Percentiles rank a stretch among this genome's conserved stretches.
phyloP scores from a whole-genome alignment of 2,888 invertebrate species.

The Pristionchus maxplancki region DNA sequence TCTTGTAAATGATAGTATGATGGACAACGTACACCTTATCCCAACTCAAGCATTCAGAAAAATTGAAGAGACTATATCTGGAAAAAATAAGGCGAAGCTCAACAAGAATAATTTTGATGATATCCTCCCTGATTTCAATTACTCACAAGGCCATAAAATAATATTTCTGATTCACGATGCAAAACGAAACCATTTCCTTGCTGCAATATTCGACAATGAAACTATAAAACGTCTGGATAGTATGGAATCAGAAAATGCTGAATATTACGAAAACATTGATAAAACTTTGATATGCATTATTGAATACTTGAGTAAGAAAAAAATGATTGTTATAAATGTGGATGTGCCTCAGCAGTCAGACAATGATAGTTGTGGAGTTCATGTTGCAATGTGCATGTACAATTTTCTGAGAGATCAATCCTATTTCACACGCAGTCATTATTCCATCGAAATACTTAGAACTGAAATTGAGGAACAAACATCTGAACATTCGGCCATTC shows the following conservation, averaged over 20 bases:
- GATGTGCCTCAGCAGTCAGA: background rate
- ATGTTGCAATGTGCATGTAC: background rate
- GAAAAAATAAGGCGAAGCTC: background rate
- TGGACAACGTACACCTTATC: background rate
- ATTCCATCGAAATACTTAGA: background rate
- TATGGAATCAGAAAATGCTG: background rate
- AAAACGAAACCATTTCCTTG: background rate
- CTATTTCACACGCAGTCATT: background rate
- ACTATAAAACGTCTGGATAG: background rate
- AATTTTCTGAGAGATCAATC: background rate
- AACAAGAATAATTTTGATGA: background rate
- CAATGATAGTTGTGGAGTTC: background rate
- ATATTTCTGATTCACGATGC: background rate
- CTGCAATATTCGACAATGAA: background rate
- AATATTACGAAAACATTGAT: background rate
- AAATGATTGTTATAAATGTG: background rate
- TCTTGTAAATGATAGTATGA: background rate
- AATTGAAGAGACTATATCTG: background rate
- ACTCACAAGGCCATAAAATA: background rate
- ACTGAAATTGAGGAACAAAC: background rate
- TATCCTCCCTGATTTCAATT: background rate
- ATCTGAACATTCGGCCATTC: background rate
- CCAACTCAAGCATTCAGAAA: background rate
- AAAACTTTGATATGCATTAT: background rate
- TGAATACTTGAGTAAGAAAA: background rate